A percentile compares a stretch with the other conserved stretches of the same genome.
Conservation (phyloP, 2,113 vertebrate species). For the Oreochromis aureus region DNA sequence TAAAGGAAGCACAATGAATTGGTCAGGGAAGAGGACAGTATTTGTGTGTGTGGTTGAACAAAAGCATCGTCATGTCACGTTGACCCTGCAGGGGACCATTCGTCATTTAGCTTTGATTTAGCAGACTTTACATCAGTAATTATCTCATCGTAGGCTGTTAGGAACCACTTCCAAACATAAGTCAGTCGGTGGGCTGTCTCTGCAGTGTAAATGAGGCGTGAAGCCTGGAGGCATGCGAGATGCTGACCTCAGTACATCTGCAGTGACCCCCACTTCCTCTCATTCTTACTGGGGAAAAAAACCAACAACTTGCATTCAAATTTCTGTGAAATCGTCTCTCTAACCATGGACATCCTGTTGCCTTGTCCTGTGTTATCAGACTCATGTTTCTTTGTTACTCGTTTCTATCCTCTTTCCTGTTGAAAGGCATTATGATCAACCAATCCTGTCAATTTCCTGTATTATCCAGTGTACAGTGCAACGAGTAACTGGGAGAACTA, state of each 20-base stretch:
- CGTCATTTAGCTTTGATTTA: constrained; percentile 9
- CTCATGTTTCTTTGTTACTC: constrained; percentile 50
- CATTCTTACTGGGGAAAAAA: constrained; percentile 6
- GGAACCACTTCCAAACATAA: constrained; percentile 7
- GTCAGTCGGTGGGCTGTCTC: constrained; percentile 16
- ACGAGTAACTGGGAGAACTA: constrained; percentile 78
- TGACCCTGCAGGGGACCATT: constrained; percentile 25
- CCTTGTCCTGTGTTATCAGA: constrained; percentile 43
- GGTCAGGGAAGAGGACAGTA: constrained; percentile 37
- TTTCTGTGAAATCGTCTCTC: constrained; percentile 60
- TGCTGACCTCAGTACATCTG: constrained; percentile 8
- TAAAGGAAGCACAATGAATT: constrained; percentile 58
- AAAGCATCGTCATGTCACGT: constrained; percentile 29
- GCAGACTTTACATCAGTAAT: constrained; percentile 3
- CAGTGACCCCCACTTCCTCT: not conserved
- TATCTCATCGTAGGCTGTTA: not conserved
- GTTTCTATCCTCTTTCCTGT: constrained; percentile 41
- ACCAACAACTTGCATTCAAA: constrained; percentile 27
- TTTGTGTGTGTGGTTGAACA: constrained; percentile 39
- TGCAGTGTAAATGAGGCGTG: constrained; percentile 27
- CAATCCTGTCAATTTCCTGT: constrained; percentile 69
- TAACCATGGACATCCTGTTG: constrained; percentile 44
- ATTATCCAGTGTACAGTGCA: constrained; percentile 82
- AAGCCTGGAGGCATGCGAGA: not conserved
- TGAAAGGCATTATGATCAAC: constrained; percentile 72